Evolutionary conservation across 2,888 invertebrate genomes (phyloP), one percentile per base, ranked within the genome.

Genomic region (Ethmia dodecea): DNA sequence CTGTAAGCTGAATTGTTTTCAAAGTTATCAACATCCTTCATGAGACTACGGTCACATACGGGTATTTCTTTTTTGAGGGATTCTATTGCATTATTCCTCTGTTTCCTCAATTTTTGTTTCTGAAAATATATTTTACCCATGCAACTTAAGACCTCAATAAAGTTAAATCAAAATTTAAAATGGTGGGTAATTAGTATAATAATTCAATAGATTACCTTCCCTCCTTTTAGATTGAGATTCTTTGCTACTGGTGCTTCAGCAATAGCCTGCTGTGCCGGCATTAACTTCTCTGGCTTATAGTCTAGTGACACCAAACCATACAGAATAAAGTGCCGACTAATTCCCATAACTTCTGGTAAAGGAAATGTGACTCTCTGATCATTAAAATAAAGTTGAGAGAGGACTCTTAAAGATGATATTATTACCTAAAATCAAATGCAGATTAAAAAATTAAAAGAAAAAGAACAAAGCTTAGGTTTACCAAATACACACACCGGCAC

Each of bases 201-300:
- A 6, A 8, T 3, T n/a, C 8, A 22, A 22, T n/a, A 22, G 3
- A 9, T 0, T 22, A 90, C 88, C 75, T 90, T 91, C 47, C 91
- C 91, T n/a, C 90, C 90, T 54, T 72, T 81, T 26, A 63, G 50
- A 38, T 80, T 81, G 26, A 63, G 50, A 38, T 80, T 81, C 41
- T 75, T 80, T 30, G 69, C 53, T 0, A 80, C 68, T 10, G 83
- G 71, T 42, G 86, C 84, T 42, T 89, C 88, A 8, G 89, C 88
- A 24, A 91, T 64, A 12, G 88, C 87, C 47, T 91, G 88, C 47
- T 90, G 89, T 0, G 91, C 87, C 1, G 91, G 89, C 64, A 87
- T 72, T 15, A 92, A 87, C 51, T 80, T 86, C 1, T 90, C 88
- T 3, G 71, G 83, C 20, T 72, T 66, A 43, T 60, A 61, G 6